Evolutionary conservation across 2,888 invertebrate genomes (phyloP).

Genomic region (Heliconius hortense): DNA sequence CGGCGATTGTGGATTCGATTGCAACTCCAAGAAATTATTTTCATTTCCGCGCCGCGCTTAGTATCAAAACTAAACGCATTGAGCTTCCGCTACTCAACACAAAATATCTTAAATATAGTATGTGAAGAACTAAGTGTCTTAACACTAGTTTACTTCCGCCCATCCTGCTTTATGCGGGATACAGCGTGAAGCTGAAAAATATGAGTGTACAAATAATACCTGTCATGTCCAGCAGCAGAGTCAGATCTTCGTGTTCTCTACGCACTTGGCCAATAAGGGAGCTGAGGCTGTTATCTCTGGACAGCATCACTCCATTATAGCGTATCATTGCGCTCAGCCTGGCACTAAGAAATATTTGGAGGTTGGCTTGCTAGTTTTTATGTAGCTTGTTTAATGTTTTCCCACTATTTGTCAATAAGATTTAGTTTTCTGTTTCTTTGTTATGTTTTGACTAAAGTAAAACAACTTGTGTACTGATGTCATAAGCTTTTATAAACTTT

Average conservation of each 20-base stretch:
- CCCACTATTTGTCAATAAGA: too few species aligned
- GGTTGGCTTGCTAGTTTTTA: constrained; percentile 68
- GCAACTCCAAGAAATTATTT: background rate
- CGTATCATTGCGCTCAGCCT: constrained; percentile 97
- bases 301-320: constrained; percentile 94
- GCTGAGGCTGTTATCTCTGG: constrained; percentile 95
- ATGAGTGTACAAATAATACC: constrained; percentile 57
- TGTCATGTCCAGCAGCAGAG: constrained; percentile 93
- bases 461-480: background rate
- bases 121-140: background rate
- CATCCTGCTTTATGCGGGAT: too few species aligned
- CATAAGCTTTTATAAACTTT: background rate
- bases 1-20: background rate
- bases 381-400: background rate
- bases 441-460: background rate
- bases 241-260: constrained; percentile 98
- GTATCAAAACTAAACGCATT: background rate
- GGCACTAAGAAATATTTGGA: constrained; percentile 97
- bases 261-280: constrained; percentile 95
- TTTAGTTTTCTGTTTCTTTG: background rate
- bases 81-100: background rate
- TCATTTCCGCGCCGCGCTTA: background rate
- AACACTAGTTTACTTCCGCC: too few species aligned
- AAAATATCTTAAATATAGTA: background rate
- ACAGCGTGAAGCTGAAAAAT: background rate